These are phyloP conservation scores for Bombus terrestris DNA, from an alignment of 1,140 invertebrate species.

Conservation along the genomic window DNA sequence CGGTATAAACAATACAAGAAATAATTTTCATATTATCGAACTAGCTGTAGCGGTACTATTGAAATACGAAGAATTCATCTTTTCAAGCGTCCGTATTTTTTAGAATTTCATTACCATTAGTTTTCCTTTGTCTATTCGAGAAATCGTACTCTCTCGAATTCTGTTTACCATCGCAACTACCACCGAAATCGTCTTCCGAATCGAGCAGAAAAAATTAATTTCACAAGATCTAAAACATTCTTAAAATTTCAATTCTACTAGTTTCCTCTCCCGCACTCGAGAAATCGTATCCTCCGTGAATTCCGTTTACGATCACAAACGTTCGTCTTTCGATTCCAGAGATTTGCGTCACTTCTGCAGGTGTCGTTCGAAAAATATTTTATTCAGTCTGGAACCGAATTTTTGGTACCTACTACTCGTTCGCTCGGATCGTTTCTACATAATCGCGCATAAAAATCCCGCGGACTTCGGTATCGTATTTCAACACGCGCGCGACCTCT, in stretches of 20 bases:
- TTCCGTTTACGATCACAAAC: background rate
- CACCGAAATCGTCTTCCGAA: too few species aligned
- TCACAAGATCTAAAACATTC: too few species aligned
- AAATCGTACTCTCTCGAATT: background rate
- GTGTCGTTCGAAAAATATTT: background rate
- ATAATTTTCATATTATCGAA: too few species aligned
- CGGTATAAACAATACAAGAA: too few species aligned
- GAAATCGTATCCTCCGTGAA: background rate
- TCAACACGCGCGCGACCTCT: constrained; percentile 2
- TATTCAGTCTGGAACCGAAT: background rate
- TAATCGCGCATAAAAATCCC: constrained; percentile 33
- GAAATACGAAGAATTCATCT: too few species aligned
- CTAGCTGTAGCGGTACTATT: too few species aligned
- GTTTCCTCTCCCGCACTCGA: background rate
- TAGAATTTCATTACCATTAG: background rate
- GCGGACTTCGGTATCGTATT: constrained; percentile 1
- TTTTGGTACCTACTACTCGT: background rate
- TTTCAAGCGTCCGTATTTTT: background rate
- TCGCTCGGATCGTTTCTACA: background rate
- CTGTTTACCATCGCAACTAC: background rate
- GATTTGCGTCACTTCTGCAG: background rate
- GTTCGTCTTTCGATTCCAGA: background rate
- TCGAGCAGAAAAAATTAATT: too few species aligned
- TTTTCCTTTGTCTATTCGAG: background rate
- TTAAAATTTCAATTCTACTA: too few species aligned